Evolutionary conservation across 2,113 vertebrate genomes (phyloP).

Genomic region (Mobula hypostoma): DNA sequence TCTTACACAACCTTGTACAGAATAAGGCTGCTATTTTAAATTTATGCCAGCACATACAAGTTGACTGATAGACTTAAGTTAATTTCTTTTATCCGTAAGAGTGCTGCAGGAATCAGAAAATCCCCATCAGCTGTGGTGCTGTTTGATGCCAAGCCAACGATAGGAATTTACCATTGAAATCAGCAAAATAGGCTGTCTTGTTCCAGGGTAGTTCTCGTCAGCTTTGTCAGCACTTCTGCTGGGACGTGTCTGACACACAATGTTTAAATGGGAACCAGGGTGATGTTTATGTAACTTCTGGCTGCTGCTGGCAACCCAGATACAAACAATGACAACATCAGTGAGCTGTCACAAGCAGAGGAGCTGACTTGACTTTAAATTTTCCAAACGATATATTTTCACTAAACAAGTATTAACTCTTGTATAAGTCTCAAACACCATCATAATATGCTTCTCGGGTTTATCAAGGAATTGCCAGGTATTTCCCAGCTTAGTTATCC

Average conservation of each 20-base stretch:
- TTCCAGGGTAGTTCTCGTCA: background rate
- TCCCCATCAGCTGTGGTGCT: background rate
- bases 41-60: background rate
- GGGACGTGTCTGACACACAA: background rate
- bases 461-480: background rate
- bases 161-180: background rate
- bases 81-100: background rate
- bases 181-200: background rate
- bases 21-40: background rate
- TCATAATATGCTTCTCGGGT: background rate
- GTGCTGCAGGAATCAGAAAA: background rate
- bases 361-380: background rate
- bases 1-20: background rate
- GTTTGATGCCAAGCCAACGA: background rate
- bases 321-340: background rate
- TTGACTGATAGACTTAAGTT: background rate
- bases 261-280: background rate
- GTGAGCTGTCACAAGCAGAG: background rate
- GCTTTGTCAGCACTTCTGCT: background rate
- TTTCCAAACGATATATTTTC: background rate
- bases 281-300: background rate
- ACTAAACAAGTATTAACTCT: background rate
- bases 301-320: background rate
- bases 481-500: background rate
- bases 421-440: background rate